Base-by-base conservation (phyloP, 2,888 invertebrate species). In the Geophilus truncorum region DNA sequence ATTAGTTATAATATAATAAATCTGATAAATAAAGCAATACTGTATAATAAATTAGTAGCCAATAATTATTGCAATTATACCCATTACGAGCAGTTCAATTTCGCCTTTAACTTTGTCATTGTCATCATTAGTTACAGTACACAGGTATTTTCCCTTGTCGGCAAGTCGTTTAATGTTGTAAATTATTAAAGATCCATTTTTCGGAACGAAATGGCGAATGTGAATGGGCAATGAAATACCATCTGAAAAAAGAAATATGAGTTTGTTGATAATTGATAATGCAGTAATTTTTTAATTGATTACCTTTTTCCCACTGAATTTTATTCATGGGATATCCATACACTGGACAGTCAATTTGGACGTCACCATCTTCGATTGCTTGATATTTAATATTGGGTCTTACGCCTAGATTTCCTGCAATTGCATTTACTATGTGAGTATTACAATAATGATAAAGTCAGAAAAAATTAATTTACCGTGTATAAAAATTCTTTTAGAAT, bases 21-120 rank as follows among this genome's bases (percentile, higher is more conserved):
- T n/a, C n/a, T n/a, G n/a, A n/a, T n/a, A n/a, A n/a, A n/a, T n/a
- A n/a, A n/a, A n/a, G n/a, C n/a, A n/a, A n/a, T n/a, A n/a, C n/a
- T n/a, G n/a, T n/a, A n/a, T n/a, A n/a, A n/a, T 45, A 15, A 45
- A 45, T 45, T 45, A 15, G n/a, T n/a, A 40, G 15, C 9, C 40
- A 57, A 57, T 57, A 1, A 57, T 1, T 18, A 7, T 57, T 15
- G n/a, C n/a, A 1, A 57, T 92, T 96, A 93, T 91, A 97, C 97
- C 97, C 94, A 97, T 95, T 80, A 97, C 96, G 92, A 94, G 94
- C 82, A 97, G 93, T 91, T 95, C 95, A 82, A 97, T 90, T 34
- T 93, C 93, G 85, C 94, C 94, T 83, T 93, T 90, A 57, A 95
- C 95, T 84, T 92, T 94, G 88, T 95, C 96, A 81, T 95, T 95